phyloP scores from a whole-genome alignment of 2,888 invertebrate species.

The Limenitis camilla region DNA sequence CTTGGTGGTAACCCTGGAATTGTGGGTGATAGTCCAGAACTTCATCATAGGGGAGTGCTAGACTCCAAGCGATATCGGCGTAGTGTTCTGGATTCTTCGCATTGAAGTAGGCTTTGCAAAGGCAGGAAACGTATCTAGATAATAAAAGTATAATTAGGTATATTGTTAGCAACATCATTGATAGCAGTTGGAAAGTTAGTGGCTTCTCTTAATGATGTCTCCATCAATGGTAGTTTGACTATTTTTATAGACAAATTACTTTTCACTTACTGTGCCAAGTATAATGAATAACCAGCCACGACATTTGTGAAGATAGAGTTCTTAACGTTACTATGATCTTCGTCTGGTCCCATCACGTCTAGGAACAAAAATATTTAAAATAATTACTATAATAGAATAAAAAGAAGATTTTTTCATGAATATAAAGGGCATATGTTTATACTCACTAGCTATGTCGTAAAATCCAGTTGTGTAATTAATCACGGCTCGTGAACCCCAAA shows the following conservation, averaged over 20 bases:
- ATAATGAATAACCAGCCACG: slow-evolving; percentile 71
- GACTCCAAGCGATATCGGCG: slow-evolving; percentile 68
- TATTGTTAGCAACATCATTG: no score
- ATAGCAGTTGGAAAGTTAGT: no score
- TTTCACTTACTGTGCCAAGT: slow-evolving; percentile 69
- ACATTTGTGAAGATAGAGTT: slow-evolving; percentile 77
- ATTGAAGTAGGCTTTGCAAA: slow-evolving; percentile 58
- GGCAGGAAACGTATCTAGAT: slow-evolving; percentile 62
- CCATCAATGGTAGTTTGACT: no score
- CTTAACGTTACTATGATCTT: slow-evolving; percentile 73
- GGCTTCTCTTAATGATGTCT: no score
- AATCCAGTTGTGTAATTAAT: slow-evolving; percentile 62
- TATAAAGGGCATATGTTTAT: background rate
- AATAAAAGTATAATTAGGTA: background rate
- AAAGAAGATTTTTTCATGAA: background rate
- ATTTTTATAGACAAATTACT: background rate
- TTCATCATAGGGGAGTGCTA: slow-evolving; percentile 66
- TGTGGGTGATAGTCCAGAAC: slow-evolving; percentile 74
- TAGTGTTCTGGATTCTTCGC: slow-evolving; percentile 55
- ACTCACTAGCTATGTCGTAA: slow-evolving; percentile 69
- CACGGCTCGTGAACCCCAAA: slow-evolving; percentile 72
- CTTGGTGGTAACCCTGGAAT: slow-evolving; percentile 63
- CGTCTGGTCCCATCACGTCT: slow-evolving; percentile 79
- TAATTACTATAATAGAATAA: background rate
- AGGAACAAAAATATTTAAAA: slow-evolving; percentile 22